Percentiles rank a stretch among this genome's conserved stretches.
Conservation (phyloP, 1,140 invertebrate species). For the Scaptomyza hsui region DNA sequence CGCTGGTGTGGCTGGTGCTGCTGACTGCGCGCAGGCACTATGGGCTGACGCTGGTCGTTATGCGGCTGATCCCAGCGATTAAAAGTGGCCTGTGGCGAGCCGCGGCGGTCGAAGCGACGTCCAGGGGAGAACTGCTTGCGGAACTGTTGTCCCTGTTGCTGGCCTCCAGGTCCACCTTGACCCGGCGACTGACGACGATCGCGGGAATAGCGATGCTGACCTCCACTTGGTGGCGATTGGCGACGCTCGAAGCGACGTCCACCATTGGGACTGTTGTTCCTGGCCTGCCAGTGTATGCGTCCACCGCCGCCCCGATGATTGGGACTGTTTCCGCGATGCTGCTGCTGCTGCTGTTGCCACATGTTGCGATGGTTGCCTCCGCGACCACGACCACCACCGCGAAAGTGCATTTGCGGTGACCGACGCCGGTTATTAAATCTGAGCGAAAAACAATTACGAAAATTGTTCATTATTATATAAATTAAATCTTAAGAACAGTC, state of each 20-base stretch:
- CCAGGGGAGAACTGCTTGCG: conserved; percentile 75
- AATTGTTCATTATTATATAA: conserved; percentile 4
- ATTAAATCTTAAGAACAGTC: background rate
- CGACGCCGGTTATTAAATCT: conserved; percentile 78
- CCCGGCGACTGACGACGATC: conserved; percentile 69
- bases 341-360: conserved; percentile 42
- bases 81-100: conserved; percentile 33
- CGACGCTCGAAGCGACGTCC: conserved; percentile 72
- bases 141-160: conserved; percentile 60
- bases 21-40: conserved; percentile 29
- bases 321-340: conserved; percentile 40
- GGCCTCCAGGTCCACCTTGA: conserved; percentile 14
- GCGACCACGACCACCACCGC: conserved; percentile 43
- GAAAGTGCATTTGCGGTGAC: conserved; percentile 73
- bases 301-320: conserved; percentile 50
- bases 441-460: conserved; percentile 1
- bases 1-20: conserved; percentile 22
- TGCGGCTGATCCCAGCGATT: conserved; percentile 48
- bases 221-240: conserved; percentile 47
- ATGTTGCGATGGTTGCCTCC: conserved; percentile 72
- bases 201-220: conserved; percentile 64
- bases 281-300: conserved; percentile 71
- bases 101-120: conserved; percentile 64
- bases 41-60: conserved; percentile 22
- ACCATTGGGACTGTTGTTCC: conserved; percentile 63